A percentile compares a stretch with the other conserved stretches of the same genome.
Conservation (phyloP, 1,140 invertebrate genomes). For the Pseudomyrmex dendroicus region DNA sequence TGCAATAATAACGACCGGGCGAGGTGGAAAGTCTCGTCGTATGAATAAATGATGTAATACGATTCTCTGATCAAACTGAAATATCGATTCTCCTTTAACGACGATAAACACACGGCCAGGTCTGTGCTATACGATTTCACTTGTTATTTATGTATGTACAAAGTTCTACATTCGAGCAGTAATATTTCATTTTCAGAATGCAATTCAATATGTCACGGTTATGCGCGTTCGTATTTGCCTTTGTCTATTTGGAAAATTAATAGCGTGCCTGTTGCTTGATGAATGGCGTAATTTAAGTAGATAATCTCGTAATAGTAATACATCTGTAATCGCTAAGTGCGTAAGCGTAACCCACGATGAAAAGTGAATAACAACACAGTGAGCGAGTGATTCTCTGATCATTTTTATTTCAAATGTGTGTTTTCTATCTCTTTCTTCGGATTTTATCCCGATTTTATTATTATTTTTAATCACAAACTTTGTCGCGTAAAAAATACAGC, state of each 20-base stretch:
- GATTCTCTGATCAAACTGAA: conserved; percentile 38
- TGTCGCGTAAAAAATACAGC: no score
- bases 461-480: no score
- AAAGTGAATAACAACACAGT: background rate
- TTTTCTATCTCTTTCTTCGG: background rate
- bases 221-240: background rate
- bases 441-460: no score
- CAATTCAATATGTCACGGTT: background rate
- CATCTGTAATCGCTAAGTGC: background rate
- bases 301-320: conserved; percentile 9
- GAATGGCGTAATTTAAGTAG: conserved; percentile 28
- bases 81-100: conserved; percentile 13
- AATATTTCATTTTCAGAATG: conserved; percentile 11
- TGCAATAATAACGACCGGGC: background rate
- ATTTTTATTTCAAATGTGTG: background rate
- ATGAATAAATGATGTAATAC: conserved; percentile 23
- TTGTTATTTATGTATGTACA: background rate
- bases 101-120: background rate
- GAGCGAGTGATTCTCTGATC: background rate
- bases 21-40: background rate
- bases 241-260: conserved; percentile 13
- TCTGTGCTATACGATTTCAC: conserved; percentile 21
- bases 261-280: background rate
- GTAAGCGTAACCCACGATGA: background rate
- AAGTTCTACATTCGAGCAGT: background rate